These are phyloP conservation scores for Aurelia aurita DNA, from an alignment of 30 jellyfish, hydroid and myxozoan species.

Conservation along the genomic window DNA sequence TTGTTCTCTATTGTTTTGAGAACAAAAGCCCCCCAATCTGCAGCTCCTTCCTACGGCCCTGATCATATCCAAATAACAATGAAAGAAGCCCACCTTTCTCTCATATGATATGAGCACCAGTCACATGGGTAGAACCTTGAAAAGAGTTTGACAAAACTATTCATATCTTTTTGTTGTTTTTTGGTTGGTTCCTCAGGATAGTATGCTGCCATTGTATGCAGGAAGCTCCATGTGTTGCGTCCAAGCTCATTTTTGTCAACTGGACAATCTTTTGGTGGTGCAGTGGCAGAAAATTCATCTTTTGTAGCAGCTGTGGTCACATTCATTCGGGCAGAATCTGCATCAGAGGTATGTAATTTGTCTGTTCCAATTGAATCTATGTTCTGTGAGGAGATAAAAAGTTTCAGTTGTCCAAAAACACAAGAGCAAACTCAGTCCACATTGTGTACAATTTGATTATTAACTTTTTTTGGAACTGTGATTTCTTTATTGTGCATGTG, in stretches of 20 bases:
- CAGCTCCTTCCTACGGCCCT: no score
- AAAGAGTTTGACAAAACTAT: slow-evolving; percentile 68
- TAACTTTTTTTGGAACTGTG: no score
- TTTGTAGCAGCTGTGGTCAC: not conserved
- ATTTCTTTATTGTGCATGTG: no score
- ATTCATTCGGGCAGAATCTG: not conserved
- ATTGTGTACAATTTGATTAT: no score
- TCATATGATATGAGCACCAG: slow-evolving; percentile 89
- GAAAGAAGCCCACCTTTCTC: slow-evolving; percentile 65
- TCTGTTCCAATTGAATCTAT: not conserved
- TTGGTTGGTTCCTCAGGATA: slow-evolving; percentile 95
- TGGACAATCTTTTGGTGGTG: slow-evolving; percentile 82
- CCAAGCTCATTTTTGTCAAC: slow-evolving; percentile 94
- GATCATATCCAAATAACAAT: no score
- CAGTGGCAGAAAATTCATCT: not conserved
- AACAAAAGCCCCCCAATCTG: no score
- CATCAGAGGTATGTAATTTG: not conserved
- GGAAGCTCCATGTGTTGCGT: slow-evolving; percentile 97
- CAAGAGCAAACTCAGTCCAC: no score
- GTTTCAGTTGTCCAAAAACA: not conserved
- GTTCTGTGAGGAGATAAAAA: not conserved
- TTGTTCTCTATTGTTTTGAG: no score
- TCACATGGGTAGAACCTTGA: slow-evolving; percentile 96
- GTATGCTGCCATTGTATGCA: slow-evolving; percentile 99
- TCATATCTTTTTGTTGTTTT: slow-evolving; percentile 91